Percentiles rank a stretch among this genome's conserved stretches.
These are phyloP conservation scores for Sialia sialis DNA, from an alignment of 2,113 vertebrate genomes.

Conservation along the genomic window DNA sequence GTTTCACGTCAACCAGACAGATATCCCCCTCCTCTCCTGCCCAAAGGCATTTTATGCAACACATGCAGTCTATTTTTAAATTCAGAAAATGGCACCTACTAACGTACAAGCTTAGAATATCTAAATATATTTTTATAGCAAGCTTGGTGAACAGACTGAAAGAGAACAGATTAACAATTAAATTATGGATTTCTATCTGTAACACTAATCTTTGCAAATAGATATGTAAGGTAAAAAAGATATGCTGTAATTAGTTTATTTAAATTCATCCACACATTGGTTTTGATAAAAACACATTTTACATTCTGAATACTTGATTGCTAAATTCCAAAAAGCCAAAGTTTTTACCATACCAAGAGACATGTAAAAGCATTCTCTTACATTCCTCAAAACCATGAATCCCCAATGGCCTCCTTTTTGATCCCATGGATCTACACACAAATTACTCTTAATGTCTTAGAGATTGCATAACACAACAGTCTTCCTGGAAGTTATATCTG, in stretches of 20 bases:
- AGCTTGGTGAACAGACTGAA: constrained; percentile 13
- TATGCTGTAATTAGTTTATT: constrained; percentile 44
- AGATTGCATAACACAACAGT: not conserved
- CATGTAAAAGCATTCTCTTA: not conserved
- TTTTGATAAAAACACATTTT: constrained; percentile 34
- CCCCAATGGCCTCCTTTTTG: not conserved
- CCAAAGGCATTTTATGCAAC: constrained; percentile 55
- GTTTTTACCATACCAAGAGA: not conserved
- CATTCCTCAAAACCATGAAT: not conserved
- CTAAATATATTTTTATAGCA: constrained; percentile 48
- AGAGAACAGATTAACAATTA: constrained; percentile 48
- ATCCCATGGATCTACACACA: not conserved
- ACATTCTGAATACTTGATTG: not conserved
- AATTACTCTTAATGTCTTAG: not conserved
- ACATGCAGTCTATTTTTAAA: constrained; percentile 53
- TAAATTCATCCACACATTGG: constrained; percentile 44
- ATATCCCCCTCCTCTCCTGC: constrained; percentile 39
- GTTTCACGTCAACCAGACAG: constrained; percentile 33
- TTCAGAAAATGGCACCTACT: constrained; percentile 54
- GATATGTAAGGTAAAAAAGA: not conserved
- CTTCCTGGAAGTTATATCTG: not conserved
- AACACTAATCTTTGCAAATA: constrained; percentile 27
- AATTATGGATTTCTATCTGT: constrained; percentile 53
- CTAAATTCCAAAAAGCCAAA: not conserved
- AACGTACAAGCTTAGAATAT: constrained; percentile 36